Evolutionary conservation across 2,113 vertebrate genomes (phyloP).

Genomic region (Psittacus erithacus): DNA sequence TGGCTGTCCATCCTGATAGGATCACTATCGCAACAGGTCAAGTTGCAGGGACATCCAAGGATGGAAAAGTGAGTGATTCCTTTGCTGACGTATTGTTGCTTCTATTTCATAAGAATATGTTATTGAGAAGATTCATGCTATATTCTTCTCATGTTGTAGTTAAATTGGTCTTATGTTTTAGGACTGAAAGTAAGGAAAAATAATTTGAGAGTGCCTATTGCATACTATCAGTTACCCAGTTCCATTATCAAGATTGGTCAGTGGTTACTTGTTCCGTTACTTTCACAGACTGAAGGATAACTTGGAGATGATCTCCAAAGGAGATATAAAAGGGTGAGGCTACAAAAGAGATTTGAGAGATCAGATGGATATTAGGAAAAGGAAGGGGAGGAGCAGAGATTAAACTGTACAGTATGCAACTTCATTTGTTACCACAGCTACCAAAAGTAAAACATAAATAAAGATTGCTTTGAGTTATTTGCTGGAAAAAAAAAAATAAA

Average conservation of each 20-base stretch:
- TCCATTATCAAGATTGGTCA: background rate
- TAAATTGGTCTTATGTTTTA: background rate
- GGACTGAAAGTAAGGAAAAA: background rate
- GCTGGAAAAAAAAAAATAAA: background rate
- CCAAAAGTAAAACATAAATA: background rate
- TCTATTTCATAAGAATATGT: background rate
- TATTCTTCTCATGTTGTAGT: background rate
- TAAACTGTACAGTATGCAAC: background rate
- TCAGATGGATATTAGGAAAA: background rate
- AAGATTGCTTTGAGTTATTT: background rate
- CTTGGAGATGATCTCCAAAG: background rate
- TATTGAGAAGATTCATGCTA: background rate
- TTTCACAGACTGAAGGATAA: background rate
- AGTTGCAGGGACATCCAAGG: slow-evolving; percentile 94
- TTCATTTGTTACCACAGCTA: background rate
- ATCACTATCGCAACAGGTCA: slow-evolving; percentile 99
- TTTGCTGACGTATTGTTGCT: background rate
- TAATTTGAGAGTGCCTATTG: background rate
- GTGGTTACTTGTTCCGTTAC: background rate
- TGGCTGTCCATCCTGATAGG: slow-evolving; percentile 96
- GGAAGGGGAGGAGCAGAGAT: background rate
- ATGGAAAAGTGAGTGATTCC: slow-evolving; percentile 90
- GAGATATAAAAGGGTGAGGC: background rate
- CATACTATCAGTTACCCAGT: background rate
- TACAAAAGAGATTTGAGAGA: background rate